Conservation (phyloP, 2,888 invertebrate genomes). For the Scaptomyza polygonia region DNA sequence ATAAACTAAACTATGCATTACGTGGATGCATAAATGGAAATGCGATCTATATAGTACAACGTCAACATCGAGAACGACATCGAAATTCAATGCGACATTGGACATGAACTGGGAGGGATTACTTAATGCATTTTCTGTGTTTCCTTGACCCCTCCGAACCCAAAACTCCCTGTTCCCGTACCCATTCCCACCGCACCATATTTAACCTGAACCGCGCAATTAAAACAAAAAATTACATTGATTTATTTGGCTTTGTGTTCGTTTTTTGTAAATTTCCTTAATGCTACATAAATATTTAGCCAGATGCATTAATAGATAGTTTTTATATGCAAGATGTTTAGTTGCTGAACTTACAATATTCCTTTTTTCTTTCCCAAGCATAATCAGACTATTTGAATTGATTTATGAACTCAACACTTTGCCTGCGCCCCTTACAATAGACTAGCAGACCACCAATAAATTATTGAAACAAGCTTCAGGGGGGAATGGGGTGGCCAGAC, state of each 20-base stretch:
- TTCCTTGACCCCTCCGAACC: not conserved
- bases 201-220: constrained; percentile 56
- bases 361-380: constrained; percentile 32
- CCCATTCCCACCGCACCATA: not conserved
- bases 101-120: constrained; percentile 40
- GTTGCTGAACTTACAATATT: constrained; percentile 36
- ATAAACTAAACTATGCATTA: constrained; percentile 59
- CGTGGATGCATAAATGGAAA: constrained; percentile 25
- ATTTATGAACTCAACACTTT: constrained; percentile 65
- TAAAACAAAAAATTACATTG: constrained; percentile 63
- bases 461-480: constrained; percentile 32
- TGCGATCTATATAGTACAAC: constrained; percentile 37
- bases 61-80: constrained; percentile 28
- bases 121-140: constrained; percentile 69
- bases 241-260: constrained; percentile 52
- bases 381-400: constrained; percentile 54
- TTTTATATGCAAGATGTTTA: constrained; percentile 19
- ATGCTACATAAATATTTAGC: constrained; percentile 63
- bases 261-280: constrained; percentile 55
- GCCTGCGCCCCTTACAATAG: constrained; percentile 31
- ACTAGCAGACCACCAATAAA: constrained; percentile 38
- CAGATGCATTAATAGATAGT: constrained; percentile 49
- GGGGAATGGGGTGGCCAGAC: constrained; percentile 7
- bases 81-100: constrained; percentile 23
- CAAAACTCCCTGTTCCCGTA: not conserved